Evolutionary conservation across 2,797 vertebrate species (phyloP).

Genomic region (Miichthys miiuy): DNA sequence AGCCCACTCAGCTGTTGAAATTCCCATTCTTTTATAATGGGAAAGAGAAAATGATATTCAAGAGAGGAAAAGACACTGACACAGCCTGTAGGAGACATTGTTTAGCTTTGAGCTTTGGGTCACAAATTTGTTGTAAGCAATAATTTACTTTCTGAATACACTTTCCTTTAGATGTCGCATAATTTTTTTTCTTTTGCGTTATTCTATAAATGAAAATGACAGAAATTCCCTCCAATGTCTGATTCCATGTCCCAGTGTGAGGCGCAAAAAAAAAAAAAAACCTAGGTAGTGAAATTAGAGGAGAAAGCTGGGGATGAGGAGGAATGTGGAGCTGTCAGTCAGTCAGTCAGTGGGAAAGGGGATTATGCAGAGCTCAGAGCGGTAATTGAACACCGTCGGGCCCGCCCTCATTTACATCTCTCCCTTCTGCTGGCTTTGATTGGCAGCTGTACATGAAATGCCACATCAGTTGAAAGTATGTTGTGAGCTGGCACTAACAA

Average conservation of each 20-base stretch:
- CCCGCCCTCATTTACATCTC: constrained; percentile 98
- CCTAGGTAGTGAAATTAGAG: constrained; percentile 71
- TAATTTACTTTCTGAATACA: constrained; percentile 29
- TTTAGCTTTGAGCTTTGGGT: constrained; percentile 48
- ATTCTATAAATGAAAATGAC: constrained; percentile 65
- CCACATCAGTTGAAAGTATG: constrained; percentile 99
- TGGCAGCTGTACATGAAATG: constrained; percentile 99
- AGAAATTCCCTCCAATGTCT: constrained; percentile 64
- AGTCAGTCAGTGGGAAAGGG: constrained; percentile 81
- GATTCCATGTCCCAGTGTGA: constrained; percentile 66
- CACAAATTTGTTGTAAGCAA: constrained; percentile 47
- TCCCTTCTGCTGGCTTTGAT: constrained; percentile 89
- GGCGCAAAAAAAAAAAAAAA: constrained; percentile 32
- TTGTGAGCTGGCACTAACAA: constrained; percentile 99
- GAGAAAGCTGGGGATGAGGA: constrained; percentile 90
- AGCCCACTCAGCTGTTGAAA: constrained; percentile 73
- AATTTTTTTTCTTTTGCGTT: constrained; percentile 20
- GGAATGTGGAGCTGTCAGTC: constrained; percentile 83
- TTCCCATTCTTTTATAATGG: constrained; percentile 58
- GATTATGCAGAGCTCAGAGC: constrained; percentile 89
- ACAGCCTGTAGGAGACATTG: constrained; percentile 40
- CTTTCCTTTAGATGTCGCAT: constrained; percentile 55
- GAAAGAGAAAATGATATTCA: constrained; percentile 48
- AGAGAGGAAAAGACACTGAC: constrained; percentile 33
- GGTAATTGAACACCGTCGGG: constrained; percentile 94